Evolutionary conservation across 2,888 invertebrate genomes (phyloP).

Genomic region (Polymixis flavicincta): DNA sequence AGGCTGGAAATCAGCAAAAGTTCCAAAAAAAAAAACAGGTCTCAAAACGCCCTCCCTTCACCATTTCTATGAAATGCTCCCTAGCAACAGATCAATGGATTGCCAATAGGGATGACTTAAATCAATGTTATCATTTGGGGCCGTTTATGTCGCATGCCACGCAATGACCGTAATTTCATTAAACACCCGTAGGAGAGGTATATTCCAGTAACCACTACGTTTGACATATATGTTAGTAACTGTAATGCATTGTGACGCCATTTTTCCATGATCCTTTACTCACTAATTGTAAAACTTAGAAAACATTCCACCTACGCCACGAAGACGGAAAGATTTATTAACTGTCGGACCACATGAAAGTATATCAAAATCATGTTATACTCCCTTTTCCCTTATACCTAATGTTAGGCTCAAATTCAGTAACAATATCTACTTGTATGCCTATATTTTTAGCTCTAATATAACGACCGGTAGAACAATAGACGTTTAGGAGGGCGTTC

Average conservation of each 20-base stretch:
- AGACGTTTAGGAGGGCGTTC: slow-evolving; percentile 24
- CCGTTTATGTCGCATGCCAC: slow-evolving; percentile 5
- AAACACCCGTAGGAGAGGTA: background rate
- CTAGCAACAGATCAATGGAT: background rate
- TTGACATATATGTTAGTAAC: background rate
- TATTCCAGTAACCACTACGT: background rate
- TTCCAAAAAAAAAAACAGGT: background rate
- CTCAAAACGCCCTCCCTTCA: fast-evolving
- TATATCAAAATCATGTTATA: background rate
- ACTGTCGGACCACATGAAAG: background rate
- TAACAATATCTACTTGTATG: background rate
- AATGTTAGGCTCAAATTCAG: background rate
- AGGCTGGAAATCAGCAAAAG: background rate
- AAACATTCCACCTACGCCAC: too few species aligned
- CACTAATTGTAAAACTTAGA: background rate
- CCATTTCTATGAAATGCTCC: background rate
- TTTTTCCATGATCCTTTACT: background rate
- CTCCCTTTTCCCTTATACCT: background rate
- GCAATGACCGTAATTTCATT: slow-evolving; percentile 9
- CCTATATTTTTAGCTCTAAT: slow-evolving; percentile 10
- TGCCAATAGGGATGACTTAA: background rate
- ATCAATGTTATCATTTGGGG: slow-evolving; percentile 15
- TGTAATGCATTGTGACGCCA: background rate
- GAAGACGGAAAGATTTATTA: background rate
- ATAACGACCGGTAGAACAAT: slow-evolving; percentile 36